Evolutionary conservation across 2,113 vertebrate species (phyloP), one percentile per base, ranked within the genome.

Genomic region (Hylia prasina): DNA sequence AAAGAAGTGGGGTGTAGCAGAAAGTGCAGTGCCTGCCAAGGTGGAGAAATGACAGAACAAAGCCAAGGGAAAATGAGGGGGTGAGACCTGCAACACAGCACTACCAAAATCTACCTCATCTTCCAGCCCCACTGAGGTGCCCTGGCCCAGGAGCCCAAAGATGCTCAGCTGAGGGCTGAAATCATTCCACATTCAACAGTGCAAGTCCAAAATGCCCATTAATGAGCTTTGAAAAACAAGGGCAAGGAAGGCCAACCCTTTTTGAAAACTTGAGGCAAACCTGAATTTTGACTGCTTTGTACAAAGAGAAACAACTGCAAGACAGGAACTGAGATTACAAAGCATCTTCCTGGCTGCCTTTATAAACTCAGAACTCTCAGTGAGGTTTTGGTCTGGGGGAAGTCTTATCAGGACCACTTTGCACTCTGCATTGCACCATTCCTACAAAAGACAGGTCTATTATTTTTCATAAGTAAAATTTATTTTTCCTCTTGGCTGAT

Each of bases 381-480:
- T 33, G 60, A 30, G 0, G 0, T 31, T 54, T 35, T 15, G 25
- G 20, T 60, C 68, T 58, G n/a, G 50, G 56, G 65, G 7, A 78
- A 63, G 65, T 54, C 86, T 77, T 77, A 37, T 6, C 60, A 89
- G 80, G 72, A 89, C 31, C 57, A 53, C 42, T 69, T 56, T 58
- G 54, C 58, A 45, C 65, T 64, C 95, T 87, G 77, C 87, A 73
- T 42, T 94, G 87, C 82, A 95, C 73, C 89, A 82, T 37, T 82
- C 61, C 69, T 61, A 33, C 53, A 37, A 68, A 68, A 80, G 35
- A 45, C 70, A 91, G 57, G 4, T 61, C 65, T 82, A 5, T 11
- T 64, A 30, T 48, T 87, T 85, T 69, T 69, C 30, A 5, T 31
- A 57, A 42, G 53, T 42, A 87, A 53, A 64, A 87, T 85, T 58